These are phyloP conservation scores for Augochlora pura DNA, from an alignment of 1,140 invertebrate genomes.

Conservation along the genomic window DNA sequence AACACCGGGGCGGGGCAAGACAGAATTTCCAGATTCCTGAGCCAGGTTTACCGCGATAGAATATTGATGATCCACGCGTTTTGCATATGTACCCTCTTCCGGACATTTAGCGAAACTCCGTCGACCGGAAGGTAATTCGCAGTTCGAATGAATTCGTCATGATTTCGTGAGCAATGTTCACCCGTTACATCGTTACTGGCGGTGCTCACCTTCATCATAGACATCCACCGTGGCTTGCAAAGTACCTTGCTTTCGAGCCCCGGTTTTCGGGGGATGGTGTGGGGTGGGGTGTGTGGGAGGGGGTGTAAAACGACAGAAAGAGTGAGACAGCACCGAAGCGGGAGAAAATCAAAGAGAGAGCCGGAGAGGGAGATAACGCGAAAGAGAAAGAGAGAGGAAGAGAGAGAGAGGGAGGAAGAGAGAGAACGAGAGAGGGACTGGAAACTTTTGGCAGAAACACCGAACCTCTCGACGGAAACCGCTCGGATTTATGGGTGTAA, in stretches of 20 bases:
- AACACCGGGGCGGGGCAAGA: constrained; percentile 45
- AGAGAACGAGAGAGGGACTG: constrained; percentile 46
- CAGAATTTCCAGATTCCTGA: constrained; percentile 57
- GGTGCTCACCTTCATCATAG: constrained; percentile 56
- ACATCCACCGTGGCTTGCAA: constrained; percentile 56
- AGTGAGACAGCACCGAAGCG: constrained; percentile 24
- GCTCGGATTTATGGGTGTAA: constrained; percentile 73
- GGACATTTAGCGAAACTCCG: constrained; percentile 61
- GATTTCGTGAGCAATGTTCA: constrained; percentile 61
- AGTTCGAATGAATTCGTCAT: constrained; percentile 64
- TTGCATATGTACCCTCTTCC: constrained; percentile 58
- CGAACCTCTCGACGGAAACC: constrained; percentile 70
- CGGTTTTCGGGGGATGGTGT: constrained; percentile 26
- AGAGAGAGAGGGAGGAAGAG: neutral
- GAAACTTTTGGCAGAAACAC: constrained; percentile 68
- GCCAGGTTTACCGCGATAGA: constrained; percentile 56
- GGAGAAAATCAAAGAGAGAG: constrained; percentile 12
- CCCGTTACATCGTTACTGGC: constrained; percentile 65
- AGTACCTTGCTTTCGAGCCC: constrained; percentile 53
- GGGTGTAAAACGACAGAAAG: constrained; percentile 46
- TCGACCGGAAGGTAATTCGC: constrained; percentile 61
- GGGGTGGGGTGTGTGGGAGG: neutral
- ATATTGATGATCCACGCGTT: constrained; percentile 63
- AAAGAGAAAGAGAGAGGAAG: constrained; percentile 18
- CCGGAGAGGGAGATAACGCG: neutral